These are phyloP conservation scores for Phyllotreta striolata DNA, from an alignment of 2,888 invertebrate species.

Conservation along the genomic window DNA sequence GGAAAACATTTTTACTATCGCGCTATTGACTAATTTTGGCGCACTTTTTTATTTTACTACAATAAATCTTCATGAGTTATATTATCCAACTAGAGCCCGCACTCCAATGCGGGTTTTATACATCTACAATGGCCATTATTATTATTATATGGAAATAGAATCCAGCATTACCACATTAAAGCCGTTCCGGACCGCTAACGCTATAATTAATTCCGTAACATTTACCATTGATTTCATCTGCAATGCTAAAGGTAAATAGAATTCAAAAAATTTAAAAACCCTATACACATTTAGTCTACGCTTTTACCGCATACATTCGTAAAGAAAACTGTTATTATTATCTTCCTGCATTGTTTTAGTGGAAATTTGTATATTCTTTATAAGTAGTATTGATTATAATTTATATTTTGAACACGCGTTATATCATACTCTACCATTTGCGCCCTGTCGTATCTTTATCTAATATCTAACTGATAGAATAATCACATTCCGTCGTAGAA, in stretches of 20 bases:
- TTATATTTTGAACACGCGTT: too few species aligned
- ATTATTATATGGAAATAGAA: constrained; percentile 21
- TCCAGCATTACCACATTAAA: constrained; percentile 9
- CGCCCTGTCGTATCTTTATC: not conserved
- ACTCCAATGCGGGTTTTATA: constrained; percentile 19
- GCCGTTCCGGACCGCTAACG: constrained; percentile 12
- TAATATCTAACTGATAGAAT: constrained; percentile 15
- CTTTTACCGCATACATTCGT: too few species aligned
- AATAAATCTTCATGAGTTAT: constrained; percentile 28
- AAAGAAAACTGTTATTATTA: too few species aligned
- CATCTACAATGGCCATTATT: constrained; percentile 25
- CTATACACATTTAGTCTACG: too few species aligned
- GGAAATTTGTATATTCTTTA: too few species aligned
- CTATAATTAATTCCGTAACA: constrained; percentile 4
- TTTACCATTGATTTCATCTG: constrained; percentile 9
- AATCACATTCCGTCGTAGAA: constrained; percentile 19
- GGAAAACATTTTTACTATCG: not conserved
- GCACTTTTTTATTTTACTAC: not conserved
- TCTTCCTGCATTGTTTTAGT: too few species aligned
- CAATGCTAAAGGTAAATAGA: not conserved
- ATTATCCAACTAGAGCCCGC: constrained; percentile 10
- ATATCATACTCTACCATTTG: too few species aligned
- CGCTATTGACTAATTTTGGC: not conserved
- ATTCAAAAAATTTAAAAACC: not conserved
- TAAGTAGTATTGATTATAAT: too few species aligned